phyloP scores from a whole-genome alignment of 2,888 invertebrate species.

The Deladenus siricidicola region DNA sequence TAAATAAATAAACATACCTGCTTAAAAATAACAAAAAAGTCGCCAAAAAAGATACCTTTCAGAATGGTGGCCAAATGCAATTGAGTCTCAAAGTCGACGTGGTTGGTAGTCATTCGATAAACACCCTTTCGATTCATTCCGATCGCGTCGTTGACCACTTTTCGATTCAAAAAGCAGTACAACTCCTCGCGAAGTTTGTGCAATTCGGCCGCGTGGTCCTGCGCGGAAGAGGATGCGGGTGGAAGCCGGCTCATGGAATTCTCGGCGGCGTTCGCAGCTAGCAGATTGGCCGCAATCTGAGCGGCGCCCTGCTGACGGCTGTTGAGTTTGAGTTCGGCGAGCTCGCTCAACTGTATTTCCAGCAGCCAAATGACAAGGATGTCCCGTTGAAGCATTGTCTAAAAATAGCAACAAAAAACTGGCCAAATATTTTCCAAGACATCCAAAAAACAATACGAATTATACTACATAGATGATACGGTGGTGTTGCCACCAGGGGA shows the following conservation, averaged over 20 bases:
- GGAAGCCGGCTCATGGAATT: too few species aligned
- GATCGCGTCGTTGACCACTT: constrained; percentile 64
- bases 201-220: constrained; percentile 7
- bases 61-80: constrained; percentile 77
- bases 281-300: too few species aligned
- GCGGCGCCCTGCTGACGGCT: not conserved
- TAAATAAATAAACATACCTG: too few species aligned
- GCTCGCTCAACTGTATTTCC: constrained; percentile 79
- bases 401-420: constrained; percentile 9
- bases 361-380: constrained; percentile 90
- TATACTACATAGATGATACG: too few species aligned
- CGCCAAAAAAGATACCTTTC: constrained; percentile 58
- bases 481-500: too few species aligned
- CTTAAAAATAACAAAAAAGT: too few species aligned
- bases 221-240: not conserved
- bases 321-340: constrained; percentile 64
- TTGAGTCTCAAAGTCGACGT: constrained; percentile 84
- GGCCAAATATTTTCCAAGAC: too few species aligned
- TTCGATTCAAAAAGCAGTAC: constrained; percentile 21
- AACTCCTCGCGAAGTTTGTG: constrained; percentile 22
- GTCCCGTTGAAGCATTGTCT: constrained; percentile 77
- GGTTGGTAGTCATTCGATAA: constrained; percentile 81
- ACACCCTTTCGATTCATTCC: constrained; percentile 73
- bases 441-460: too few species aligned
- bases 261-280: not conserved